Evolutionary conservation across 2,888 invertebrate genomes (phyloP).

Genomic region (Zeuzera pyrina): DNA sequence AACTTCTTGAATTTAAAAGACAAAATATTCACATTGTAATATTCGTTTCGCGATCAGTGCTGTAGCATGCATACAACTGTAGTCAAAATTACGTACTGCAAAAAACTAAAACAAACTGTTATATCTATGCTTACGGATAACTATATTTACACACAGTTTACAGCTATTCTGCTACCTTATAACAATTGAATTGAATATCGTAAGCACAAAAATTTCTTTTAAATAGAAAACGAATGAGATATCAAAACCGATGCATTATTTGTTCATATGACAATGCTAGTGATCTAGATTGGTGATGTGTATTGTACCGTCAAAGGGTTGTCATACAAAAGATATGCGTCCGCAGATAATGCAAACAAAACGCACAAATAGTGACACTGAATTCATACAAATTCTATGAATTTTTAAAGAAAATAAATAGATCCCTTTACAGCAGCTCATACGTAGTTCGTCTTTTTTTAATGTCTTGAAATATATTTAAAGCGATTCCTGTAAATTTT

Average conservation of each 20-base stretch:
- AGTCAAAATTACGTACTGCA: no score
- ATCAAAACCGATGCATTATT: constrained; percentile 28
- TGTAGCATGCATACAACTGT: no score
- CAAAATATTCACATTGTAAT: no score
- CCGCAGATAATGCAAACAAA: constrained; percentile 29
- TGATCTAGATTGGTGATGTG: constrained; percentile 57
- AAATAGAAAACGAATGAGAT: constrained; percentile 47
- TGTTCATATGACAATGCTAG: constrained; percentile 28
- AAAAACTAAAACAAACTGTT: no score
- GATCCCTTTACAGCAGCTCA: constrained; percentile 26
- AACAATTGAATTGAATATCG: no score
- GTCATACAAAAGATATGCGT: constrained; percentile 30
- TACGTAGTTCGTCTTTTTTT: constrained; percentile 5
- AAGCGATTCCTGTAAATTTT: no score
- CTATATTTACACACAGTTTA: no score
- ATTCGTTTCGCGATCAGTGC: no score
- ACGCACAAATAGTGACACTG: constrained; percentile 31
- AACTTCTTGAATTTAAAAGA: no score
- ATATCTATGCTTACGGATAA: no score
- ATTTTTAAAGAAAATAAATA: constrained; percentile 45
- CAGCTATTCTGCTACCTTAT: no score
- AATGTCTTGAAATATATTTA: no score
- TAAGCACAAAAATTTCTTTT: constrained; percentile 20
- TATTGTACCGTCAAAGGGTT: constrained; percentile 58
- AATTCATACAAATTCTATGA: constrained; percentile 33